phyloP scores from a whole-genome alignment of 2,888 invertebrate genomes.

The Ophioninae sp. region DNA sequence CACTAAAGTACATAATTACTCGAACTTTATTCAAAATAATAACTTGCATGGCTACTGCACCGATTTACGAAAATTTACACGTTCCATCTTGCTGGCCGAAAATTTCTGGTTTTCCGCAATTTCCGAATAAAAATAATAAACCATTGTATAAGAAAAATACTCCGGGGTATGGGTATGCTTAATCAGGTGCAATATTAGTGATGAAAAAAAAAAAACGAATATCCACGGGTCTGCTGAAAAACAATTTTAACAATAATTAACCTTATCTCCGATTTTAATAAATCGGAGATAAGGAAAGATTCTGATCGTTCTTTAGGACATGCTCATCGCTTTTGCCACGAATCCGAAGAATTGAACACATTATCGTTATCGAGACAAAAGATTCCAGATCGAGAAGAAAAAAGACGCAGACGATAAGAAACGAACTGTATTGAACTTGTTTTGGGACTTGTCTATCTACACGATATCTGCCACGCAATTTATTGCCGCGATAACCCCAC shows the following conservation, averaged over 20 bases:
- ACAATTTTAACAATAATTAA: constrained; percentile 18
- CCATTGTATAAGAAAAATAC: not conserved
- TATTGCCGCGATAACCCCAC: not conserved
- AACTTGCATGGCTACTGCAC: not conserved
- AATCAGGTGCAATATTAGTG: constrained; percentile 9
- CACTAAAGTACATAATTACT: no score
- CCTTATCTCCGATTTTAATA: no score
- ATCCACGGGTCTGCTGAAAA: constrained; percentile 1
- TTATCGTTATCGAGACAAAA: not conserved
- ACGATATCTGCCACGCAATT: not conserved
- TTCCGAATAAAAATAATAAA: not conserved
- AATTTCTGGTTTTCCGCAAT: not conserved
- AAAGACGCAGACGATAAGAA: constrained; percentile 6
- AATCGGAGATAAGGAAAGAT: constrained; percentile 9
- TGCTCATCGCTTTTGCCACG: constrained; percentile 3
- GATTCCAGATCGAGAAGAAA: constrained; percentile 1
- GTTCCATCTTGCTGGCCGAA: not conserved
- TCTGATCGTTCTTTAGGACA: not conserved
- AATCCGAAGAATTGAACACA: not conserved
- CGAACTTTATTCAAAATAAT: not conserved
- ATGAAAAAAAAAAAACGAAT: not conserved
- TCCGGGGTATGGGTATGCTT: not conserved
- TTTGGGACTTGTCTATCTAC: constrained; percentile 14
- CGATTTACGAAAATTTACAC: not conserved
- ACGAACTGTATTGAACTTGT: constrained; percentile 6